These are phyloP conservation scores for Sciurus niger DNA, from an alignment of 2,113 vertebrate species.

Conservation along the genomic window DNA sequence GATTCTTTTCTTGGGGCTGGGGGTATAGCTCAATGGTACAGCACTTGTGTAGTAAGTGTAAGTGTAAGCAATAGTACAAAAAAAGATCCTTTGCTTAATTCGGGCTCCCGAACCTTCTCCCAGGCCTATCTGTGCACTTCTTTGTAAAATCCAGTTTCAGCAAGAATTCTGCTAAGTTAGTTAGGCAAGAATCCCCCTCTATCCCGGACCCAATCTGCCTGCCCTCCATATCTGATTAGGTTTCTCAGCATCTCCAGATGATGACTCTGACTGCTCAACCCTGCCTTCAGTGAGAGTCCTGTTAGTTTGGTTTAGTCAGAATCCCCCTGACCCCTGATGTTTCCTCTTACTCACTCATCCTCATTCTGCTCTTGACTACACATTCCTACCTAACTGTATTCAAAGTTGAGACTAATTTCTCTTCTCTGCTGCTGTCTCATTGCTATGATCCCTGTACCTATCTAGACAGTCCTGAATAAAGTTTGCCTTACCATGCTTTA, in stretches of 20 bases:
- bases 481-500: background rate
- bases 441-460: background rate
- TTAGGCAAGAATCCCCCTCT: background rate
- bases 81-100: background rate
- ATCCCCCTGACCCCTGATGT: background rate
- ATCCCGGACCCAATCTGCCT: background rate
- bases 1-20: background rate
- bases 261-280: background rate
- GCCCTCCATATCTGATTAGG: background rate
- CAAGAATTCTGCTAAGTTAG: background rate
- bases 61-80: background rate
- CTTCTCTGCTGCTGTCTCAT: background rate
- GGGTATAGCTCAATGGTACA: background rate
- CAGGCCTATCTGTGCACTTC: background rate
- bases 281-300: background rate
- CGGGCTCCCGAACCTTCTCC: background rate
- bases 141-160: background rate
- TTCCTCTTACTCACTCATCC: background rate
- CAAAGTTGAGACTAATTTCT: background rate
- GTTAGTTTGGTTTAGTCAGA: background rate
- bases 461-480: background rate
- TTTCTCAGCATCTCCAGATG: background rate
- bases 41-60: background rate
- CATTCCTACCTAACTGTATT: background rate
- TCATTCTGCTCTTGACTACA: background rate